Evolutionary conservation across 2,797 vertebrate genomes (phyloP).

Genomic region (Lagorchestes hirsutus): DNA sequence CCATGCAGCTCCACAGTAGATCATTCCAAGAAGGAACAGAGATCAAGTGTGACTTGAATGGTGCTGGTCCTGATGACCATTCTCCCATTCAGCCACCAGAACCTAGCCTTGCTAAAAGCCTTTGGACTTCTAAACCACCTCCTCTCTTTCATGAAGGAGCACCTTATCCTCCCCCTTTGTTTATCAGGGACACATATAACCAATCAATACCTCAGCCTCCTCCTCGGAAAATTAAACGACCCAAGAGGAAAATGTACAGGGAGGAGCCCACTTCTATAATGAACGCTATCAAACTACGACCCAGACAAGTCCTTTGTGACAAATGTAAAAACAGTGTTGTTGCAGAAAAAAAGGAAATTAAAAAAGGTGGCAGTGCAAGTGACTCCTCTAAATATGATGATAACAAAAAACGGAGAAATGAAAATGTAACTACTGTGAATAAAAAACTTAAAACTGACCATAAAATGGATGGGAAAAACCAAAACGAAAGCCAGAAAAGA

Average conservation of each 20-base stretch:
- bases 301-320: slow-evolving; percentile 97
- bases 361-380: slow-evolving; percentile 89
- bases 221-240: slow-evolving; percentile 97
- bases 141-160: slow-evolving; percentile 98
- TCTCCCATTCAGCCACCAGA: slow-evolving; percentile 81
- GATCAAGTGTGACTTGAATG: slow-evolving; percentile 83
- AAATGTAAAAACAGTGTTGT: slow-evolving; percentile 96
- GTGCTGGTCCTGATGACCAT: slow-evolving; percentile 83
- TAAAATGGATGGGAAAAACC: slow-evolving; percentile 91
- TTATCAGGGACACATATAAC: slow-evolving; percentile 99
- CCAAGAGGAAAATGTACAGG: slow-evolving; percentile 95
- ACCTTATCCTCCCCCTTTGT: slow-evolving; percentile 96
- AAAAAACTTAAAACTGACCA: slow-evolving; percentile 94
- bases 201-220: slow-evolving; percentile 99
- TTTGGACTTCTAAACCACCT: slow-evolving; percentile 94
- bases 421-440: slow-evolving; percentile 87
- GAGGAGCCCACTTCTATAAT: slow-evolving; percentile 98
- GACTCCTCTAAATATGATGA: slow-evolving; percentile 91
- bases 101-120: slow-evolving; percentile 85
- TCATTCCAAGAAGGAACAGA: slow-evolving; percentile 89
- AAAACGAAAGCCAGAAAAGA: slow-evolving; percentile 88
- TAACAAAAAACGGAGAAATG: slow-evolving; percentile 90
- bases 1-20: slow-evolving; percentile 90
- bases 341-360: slow-evolving; percentile 91
- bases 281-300: slow-evolving; percentile 97